Evolutionary conservation across 2,797 vertebrate species (phyloP).

Genomic region (Spinibarbus caldwelli): DNA sequence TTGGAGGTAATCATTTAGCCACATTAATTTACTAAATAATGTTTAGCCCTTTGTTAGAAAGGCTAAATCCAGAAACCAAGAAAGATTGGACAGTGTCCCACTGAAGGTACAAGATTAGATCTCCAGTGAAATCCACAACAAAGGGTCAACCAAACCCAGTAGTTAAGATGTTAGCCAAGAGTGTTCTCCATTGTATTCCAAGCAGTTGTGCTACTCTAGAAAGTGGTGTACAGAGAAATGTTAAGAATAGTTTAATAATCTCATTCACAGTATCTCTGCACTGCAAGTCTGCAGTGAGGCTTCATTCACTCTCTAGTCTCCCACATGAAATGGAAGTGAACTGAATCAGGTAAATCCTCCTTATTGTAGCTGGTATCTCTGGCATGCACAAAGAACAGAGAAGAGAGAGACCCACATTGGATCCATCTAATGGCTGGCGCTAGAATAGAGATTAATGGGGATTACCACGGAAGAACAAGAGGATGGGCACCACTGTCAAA

Average conservation of each 20-base stretch:
- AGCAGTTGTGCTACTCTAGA: background rate
- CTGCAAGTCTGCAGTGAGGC: background rate
- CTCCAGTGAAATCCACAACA: background rate
- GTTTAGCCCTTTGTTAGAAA: background rate
- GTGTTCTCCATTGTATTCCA: background rate
- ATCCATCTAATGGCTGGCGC: constrained; percentile 50
- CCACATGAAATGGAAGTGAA: constrained; percentile 50
- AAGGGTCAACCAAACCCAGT: background rate
- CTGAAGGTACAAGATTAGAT: background rate
- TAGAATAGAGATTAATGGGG: constrained; percentile 60
- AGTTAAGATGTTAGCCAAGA: background rate
- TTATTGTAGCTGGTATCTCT: constrained; percentile 63
- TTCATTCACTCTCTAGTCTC: constrained; percentile 42
- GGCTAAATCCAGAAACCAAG: background rate
- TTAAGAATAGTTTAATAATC: constrained; percentile 1
- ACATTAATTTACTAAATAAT: background rate
- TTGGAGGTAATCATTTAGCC: background rate
- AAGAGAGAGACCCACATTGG: constrained; percentile 48
- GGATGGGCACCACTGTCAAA: constrained; percentile 44
- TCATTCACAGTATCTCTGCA: background rate
- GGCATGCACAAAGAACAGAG: constrained; percentile 60
- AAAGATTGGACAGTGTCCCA: background rate
- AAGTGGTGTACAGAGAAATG: background rate
- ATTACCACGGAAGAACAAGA: constrained; percentile 53
- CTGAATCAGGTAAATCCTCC: constrained; percentile 60